These are phyloP conservation scores for Podabrus alpinus DNA, from an alignment of 2,888 invertebrate species.

Conservation along the genomic window DNA sequence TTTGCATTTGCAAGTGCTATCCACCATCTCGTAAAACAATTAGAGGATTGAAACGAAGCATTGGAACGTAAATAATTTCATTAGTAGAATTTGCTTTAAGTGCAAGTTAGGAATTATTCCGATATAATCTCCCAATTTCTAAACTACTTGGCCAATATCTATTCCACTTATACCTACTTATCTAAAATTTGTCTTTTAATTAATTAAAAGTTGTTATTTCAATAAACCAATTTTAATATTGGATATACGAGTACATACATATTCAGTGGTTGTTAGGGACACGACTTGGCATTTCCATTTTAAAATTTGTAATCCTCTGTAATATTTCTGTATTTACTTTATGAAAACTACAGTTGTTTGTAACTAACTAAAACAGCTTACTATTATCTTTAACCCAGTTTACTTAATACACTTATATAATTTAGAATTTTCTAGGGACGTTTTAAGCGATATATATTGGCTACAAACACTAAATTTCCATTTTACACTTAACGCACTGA, in stretches of 20 bases:
- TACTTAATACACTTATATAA: neutral
- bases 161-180: neutral
- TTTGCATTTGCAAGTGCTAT: conserved; percentile 25
- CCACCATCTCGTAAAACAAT: conserved; percentile 27
- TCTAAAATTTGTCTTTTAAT: neutral
- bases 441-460: neutral
- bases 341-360: conserved; percentile 12
- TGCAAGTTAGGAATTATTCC: conserved; percentile 26
- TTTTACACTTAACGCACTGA: conserved; percentile 7
- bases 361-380: conserved; percentile 9
- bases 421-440: neutral
- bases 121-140: conserved; percentile 18
- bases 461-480: conserved; percentile 3
- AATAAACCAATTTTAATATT: neutral
- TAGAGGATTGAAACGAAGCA: conserved; percentile 24
- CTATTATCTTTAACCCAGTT: conserved; percentile 6
- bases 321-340: neutral
- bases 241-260: neutral
- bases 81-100: conserved; percentile 27
- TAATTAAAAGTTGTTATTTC: neutral
- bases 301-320: neutral
- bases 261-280: neutral
- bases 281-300: neutral
- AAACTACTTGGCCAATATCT: conserved; percentile 14
- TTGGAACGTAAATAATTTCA: conserved; percentile 27